Evolutionary conservation across 2,888 invertebrate species (phyloP).

Genomic region (Neoascia interrupta): DNA sequence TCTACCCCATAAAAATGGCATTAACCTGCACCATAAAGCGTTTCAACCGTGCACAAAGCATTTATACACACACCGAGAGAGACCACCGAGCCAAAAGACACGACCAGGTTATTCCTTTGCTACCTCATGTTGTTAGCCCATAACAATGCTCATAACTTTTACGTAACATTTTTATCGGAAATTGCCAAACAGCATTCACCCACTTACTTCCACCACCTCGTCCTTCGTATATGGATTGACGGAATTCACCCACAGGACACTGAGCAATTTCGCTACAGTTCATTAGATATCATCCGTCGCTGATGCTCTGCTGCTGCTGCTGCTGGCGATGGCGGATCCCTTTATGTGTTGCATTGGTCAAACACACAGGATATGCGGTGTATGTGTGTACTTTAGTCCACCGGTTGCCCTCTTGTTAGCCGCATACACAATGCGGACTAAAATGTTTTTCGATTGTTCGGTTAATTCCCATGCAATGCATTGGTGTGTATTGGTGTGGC

Average conservation of each 20-base stretch:
- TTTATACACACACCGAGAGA: conserved; percentile 13
- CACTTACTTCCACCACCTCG: conserved; percentile 49
- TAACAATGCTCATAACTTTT: conserved; percentile 69
- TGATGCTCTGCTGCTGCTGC: conserved; percentile 47
- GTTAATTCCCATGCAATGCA: conserved; percentile 61
- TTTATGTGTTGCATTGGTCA: conserved; percentile 69
- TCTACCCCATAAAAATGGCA: conserved; percentile 67
- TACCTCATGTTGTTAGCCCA: conserved; percentile 69
- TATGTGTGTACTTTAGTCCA: conserved; percentile 50
- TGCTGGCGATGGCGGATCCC: conserved; percentile 34
- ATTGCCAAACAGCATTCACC: conserved; percentile 69
- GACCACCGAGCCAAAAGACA: conserved; percentile 1
- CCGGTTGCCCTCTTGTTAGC: conserved; percentile 62
- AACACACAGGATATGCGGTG: conserved; percentile 41
- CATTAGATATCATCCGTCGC: conserved; percentile 70
- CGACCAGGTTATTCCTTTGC: conserved; percentile 59
- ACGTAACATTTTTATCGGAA: conserved; percentile 70
- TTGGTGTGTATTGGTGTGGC: conserved; percentile 7
- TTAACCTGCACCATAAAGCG: conserved; percentile 67
- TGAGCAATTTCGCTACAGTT: conserved; percentile 70
- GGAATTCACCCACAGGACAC: conserved; percentile 69
- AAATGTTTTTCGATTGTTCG: conserved; percentile 69
- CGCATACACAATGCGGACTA: conserved; percentile 68
- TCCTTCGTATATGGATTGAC: conserved; percentile 15
- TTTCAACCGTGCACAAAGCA: conserved; percentile 46